Evolutionary conservation across 1,140 invertebrate species (phyloP).

Genomic region (Drosophila azteca): DNA sequence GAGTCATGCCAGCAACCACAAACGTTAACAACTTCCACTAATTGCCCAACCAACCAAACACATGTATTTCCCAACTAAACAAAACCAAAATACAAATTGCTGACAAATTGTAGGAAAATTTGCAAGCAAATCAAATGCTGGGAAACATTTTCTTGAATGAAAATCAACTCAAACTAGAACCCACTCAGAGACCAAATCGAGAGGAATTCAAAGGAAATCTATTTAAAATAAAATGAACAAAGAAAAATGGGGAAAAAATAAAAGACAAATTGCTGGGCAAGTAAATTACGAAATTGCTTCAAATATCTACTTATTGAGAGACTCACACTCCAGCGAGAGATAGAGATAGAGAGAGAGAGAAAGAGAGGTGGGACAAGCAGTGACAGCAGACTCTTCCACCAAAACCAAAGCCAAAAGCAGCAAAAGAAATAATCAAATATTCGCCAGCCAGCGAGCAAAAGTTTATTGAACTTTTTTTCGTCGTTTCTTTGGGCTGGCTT

Average conservation of each 20-base stretch:
- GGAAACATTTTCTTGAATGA: neutral
- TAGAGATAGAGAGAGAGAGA: conserved; percentile 26
- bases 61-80: conserved; percentile 8
- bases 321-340: conserved; percentile 37
- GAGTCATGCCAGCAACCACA: conserved; percentile 24
- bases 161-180: conserved; percentile 6
- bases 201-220: conserved; percentile 27
- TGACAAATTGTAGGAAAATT: conserved; percentile 7
- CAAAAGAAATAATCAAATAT: conserved; percentile 31
- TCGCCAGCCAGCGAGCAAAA: conserved; percentile 55
- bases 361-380: conserved; percentile 28
- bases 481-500: conserved; percentile 53
- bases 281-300: conserved; percentile 75
- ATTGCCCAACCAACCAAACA: conserved; percentile 25
- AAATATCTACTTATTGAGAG: conserved; percentile 40
- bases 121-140: neutral
- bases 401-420: conserved; percentile 5
- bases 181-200: neutral
- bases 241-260: conserved; percentile 16
- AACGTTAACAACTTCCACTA: conserved; percentile 46
- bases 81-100: conserved; percentile 1
- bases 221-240: neutral
- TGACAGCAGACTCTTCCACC: conserved; percentile 5
- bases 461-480: conserved; percentile 78
- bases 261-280: conserved; percentile 57